These are phyloP conservation scores for Neodontobutis hainanensis DNA, from an alignment of 2,113 vertebrate genomes.

Conservation along the genomic window DNA sequence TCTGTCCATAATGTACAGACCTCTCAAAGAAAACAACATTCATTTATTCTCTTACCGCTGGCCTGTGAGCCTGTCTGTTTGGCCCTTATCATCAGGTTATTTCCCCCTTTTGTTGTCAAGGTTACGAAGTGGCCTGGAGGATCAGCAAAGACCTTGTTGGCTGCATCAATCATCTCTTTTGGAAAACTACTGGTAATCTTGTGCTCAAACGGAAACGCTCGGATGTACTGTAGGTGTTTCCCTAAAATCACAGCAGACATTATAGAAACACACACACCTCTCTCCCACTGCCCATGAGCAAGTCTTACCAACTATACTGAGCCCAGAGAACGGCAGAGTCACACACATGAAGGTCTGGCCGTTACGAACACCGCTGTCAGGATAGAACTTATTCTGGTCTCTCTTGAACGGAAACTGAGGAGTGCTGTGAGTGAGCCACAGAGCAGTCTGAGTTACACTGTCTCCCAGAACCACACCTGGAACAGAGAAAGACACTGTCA, in stretches of 20 bases:
- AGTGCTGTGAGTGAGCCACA: constrained; percentile 18
- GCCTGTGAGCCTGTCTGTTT: neutral
- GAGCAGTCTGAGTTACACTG: neutral
- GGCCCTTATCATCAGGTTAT: neutral
- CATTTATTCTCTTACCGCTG: neutral
- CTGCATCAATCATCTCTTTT: neutral
- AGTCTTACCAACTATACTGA: neutral
- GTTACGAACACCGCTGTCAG: fast-evolving
- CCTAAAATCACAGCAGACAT: neutral
- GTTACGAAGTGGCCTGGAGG: neutral
- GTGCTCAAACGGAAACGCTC: constrained; percentile 13
- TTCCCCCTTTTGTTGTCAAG: neutral
- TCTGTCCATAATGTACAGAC: too few species aligned
- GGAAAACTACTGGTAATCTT: neutral
- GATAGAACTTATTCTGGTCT: neutral
- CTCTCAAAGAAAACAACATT: too few species aligned
- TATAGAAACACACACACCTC: too few species aligned
- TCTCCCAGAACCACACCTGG: neutral
- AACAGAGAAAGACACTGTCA: neutral
- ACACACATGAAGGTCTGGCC: constrained; percentile 16
- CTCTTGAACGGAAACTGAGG: neutral
- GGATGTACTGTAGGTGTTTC: constrained; percentile 6
- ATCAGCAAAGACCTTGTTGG: neutral
- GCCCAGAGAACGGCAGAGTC: neutral
- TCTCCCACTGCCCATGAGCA: too few species aligned